Evolutionary conservation across 2,113 vertebrate species (phyloP).

Genomic region (Rhabdornis inornatus): DNA sequence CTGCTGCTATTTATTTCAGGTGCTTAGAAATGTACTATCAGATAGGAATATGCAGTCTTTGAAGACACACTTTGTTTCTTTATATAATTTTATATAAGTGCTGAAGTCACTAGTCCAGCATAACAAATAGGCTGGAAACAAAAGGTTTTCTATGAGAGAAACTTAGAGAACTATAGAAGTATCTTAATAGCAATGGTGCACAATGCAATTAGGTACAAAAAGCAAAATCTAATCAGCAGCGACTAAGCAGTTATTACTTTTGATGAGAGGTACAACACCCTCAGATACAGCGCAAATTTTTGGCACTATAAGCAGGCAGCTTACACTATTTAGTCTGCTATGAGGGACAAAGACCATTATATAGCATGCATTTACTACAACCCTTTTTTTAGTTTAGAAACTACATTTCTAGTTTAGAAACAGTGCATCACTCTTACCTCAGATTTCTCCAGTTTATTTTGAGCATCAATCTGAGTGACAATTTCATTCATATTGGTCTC

Average conservation of each 20-base stretch:
- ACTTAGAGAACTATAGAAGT: neutral
- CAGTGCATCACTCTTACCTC: slow-evolving; percentile 82
- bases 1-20: neutral
- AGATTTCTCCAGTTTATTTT: slow-evolving; percentile 98
- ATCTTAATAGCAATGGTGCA: neutral
- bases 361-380: slow-evolving; percentile 49
- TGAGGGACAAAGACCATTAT: slow-evolving; percentile 12
- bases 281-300: neutral
- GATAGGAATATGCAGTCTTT: neutral
- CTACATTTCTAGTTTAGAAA: slow-evolving; percentile 21
- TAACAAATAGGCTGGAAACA: neutral
- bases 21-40: neutral
- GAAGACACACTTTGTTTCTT: neutral
- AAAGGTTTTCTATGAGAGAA: slow-evolving; percentile 1
- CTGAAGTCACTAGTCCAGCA: neutral
- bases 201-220: neutral
- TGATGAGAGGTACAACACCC: neutral
- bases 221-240: neutral
- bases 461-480: slow-evolving; percentile 95
- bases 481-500: slow-evolving; percentile 99
- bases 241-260: neutral
- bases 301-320: neutral
- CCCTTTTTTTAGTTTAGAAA: slow-evolving; percentile 42
- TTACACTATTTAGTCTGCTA: neutral
- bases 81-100: neutral